phyloP scores from a whole-genome alignment of 2,113 vertebrate genomes.

The Zingel zingel region DNA sequence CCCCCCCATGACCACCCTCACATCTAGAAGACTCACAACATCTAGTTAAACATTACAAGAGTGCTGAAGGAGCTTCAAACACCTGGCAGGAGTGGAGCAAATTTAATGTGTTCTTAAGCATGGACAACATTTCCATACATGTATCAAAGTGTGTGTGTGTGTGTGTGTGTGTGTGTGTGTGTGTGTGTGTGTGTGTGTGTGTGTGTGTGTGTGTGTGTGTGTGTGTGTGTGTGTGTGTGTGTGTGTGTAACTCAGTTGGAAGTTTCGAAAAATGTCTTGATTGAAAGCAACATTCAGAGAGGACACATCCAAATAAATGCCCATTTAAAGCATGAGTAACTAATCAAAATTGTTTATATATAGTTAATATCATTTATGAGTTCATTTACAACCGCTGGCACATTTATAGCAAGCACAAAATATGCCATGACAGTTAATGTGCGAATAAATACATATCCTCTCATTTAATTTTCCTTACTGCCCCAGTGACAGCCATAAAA shows the following conservation, averaged over 20 bases:
- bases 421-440: slow-evolving; percentile 57
- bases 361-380: slow-evolving; percentile 63
- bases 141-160: background rate
- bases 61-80: slow-evolving; percentile 22
- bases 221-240: background rate
- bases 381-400: slow-evolving; percentile 55
- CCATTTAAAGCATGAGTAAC: slow-evolving; percentile 57
- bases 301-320: slow-evolving; percentile 41
- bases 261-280: slow-evolving; percentile 40
- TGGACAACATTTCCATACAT: slow-evolving; percentile 15
- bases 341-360: slow-evolving; percentile 67
- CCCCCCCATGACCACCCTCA: slow-evolving; percentile 40
- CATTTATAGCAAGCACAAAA: slow-evolving; percentile 50
- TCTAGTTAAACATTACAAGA: slow-evolving; percentile 71
- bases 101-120: background rate
- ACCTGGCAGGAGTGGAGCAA: slow-evolving; percentile 46
- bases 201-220: background rate
- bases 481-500: slow-evolving; percentile 66
- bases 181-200: background rate
- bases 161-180: background rate
- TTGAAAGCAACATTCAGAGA: slow-evolving; percentile 45
- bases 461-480: slow-evolving; percentile 19
- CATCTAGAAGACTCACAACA: slow-evolving; percentile 48
- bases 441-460: slow-evolving; percentile 55
- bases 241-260: slow-evolving; percentile 2